These are phyloP conservation scores for Dorcus hopei DNA, from an alignment of 2,888 invertebrate species.

Conservation along the genomic window DNA sequence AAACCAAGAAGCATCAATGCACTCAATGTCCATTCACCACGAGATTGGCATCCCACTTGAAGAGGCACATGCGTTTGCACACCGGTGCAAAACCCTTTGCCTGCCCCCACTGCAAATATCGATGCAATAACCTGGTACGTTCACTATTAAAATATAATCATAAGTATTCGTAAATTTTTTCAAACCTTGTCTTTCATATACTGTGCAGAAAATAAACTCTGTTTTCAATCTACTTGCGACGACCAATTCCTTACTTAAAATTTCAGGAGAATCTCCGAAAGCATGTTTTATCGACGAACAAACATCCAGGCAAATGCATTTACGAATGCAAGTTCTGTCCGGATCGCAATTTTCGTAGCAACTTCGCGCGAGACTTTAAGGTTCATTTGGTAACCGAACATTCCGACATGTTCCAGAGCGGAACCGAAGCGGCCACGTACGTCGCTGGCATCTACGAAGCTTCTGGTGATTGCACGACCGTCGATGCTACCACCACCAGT, in stretches of 20 bases:
- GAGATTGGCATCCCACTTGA: slow-evolving; percentile 66
- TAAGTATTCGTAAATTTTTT: too few species aligned
- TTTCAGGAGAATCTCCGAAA: slow-evolving; percentile 82
- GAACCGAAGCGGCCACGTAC: slow-evolving; percentile 53
- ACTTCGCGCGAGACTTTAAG: slow-evolving; percentile 66
- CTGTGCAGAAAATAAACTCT: background rate
- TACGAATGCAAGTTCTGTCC: slow-evolving; percentile 74
- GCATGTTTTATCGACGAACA: slow-evolving; percentile 75
- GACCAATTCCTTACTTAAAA: background rate
- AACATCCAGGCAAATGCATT: slow-evolving; percentile 73
- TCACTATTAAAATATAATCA: too few species aligned
- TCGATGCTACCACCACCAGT: slow-evolving; percentile 2
- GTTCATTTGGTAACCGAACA: slow-evolving; percentile 62
- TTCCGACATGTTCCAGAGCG: slow-evolving; percentile 51
- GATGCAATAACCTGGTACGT: slow-evolving; percentile 72
- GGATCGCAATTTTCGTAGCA: slow-evolving; percentile 53
- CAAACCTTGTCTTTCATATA: too few species aligned
- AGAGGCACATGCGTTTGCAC: slow-evolving; percentile 76
- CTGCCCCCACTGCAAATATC: slow-evolving; percentile 79
- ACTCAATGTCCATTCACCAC: slow-evolving; percentile 68
- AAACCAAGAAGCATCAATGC: slow-evolving; percentile 59
- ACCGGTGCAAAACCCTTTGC: slow-evolving; percentile 79
- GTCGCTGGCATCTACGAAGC: slow-evolving; percentile 52
- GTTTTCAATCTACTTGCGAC: too few species aligned
- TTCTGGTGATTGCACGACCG: slow-evolving; percentile 35